A percentile compares a stretch with the other conserved stretches of the same genome.
These are phyloP conservation scores for Formica exsecta DNA, from an alignment of 1,140 invertebrate genomes.

Conservation along the genomic window DNA sequence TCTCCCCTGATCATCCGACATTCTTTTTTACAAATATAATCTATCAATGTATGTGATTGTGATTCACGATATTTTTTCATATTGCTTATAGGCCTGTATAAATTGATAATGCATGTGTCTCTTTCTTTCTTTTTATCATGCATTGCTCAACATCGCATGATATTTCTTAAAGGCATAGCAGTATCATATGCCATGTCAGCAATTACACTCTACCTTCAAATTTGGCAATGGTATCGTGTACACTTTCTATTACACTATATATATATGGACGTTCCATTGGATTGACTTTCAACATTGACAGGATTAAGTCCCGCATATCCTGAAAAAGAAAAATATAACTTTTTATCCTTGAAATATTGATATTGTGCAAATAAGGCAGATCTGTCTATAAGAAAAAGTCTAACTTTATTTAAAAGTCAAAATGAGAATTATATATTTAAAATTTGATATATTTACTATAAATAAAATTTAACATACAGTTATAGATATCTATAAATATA, in stretches of 20 bases:
- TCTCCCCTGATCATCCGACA: not conserved
- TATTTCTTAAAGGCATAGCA: not conserved
- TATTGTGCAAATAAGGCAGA: not conserved
- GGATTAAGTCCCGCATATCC: conserved; percentile 91
- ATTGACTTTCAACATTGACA: conserved; percentile 91
- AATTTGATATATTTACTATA: not conserved
- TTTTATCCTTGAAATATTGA: conserved; percentile 5
- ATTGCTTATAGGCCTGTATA: not conserved
- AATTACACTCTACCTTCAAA: conserved; percentile 86
- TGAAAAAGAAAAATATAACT: conserved; percentile 80
- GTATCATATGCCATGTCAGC: not conserved
- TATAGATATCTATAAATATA: not conserved
- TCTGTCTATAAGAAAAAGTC: not conserved
- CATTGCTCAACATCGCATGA: not conserved
- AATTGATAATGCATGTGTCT: not conserved
- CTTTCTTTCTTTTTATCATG: not conserved
- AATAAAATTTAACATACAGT: not conserved
- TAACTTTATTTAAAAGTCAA: not conserved
- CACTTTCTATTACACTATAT: conserved; percentile 89
- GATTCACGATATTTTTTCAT: not conserved
- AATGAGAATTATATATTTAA: not conserved
- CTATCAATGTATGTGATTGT: not conserved
- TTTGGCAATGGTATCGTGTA: conserved; percentile 87
- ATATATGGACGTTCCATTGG: conserved; percentile 92
- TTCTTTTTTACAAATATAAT: not conserved